A percentile compares a stretch with the other conserved stretches of the same genome.
Evolutionary conservation across 92 coral and sea anemone species (phyloP).

Genomic region (Palythoa grandis): DNA sequence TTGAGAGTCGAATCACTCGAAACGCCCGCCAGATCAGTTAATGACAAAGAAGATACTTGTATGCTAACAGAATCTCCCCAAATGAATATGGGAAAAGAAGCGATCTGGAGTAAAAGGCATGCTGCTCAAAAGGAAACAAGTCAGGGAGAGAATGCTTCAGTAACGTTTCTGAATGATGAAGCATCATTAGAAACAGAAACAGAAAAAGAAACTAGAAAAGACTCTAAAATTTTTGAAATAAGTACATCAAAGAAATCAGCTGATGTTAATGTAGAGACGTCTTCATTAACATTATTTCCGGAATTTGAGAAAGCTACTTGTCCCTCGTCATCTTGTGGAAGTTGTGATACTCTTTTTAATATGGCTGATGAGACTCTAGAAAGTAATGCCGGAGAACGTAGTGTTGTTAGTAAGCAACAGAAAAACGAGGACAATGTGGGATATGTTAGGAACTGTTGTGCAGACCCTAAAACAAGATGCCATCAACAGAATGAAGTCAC

Average conservation of each 20-base stretch:
- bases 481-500: not conserved
- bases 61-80: not conserved
- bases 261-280: not conserved
- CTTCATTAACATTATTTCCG: not conserved
- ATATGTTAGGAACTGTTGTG: not conserved
- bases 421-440: not conserved
- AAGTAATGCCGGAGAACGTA: not conserved
- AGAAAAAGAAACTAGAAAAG: not conserved
- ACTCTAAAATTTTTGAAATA: not conserved
- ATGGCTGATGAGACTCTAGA: not conserved
- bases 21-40: not conserved
- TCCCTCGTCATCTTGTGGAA: not conserved
- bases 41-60: not conserved
- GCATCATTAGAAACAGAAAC: not conserved
- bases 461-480: not conserved
- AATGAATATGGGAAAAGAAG: not conserved
- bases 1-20: slow-evolving; percentile 22
- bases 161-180: not conserved
- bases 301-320: not conserved
- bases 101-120: not conserved
- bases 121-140: not conserved
- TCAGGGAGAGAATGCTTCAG: not conserved
- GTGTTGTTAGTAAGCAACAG: not conserved
- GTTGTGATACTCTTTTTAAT: not conserved
- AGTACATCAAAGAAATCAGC: not conserved